These are phyloP conservation scores for Sinodicranocentrus sp. DNA, from an alignment of 2,888 invertebrate genomes.

Conservation along the genomic window DNA sequence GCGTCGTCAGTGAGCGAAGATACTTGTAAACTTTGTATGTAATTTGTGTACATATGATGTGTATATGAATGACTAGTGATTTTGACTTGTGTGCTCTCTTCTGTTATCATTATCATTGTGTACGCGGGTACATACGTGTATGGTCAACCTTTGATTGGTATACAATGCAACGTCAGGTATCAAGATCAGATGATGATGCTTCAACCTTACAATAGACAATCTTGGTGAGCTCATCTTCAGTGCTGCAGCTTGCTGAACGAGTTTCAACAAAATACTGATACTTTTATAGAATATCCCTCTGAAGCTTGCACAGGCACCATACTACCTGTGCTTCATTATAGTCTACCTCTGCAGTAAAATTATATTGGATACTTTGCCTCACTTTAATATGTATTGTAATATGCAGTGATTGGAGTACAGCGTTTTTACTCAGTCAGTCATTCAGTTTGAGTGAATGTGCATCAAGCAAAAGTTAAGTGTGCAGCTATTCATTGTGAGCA, in stretches of 20 bases:
- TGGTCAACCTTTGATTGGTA: neutral
- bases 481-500: too few species aligned
- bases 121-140: neutral
- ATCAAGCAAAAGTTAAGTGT: too few species aligned
- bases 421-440: neutral
- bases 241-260: neutral
- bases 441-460: too few species aligned
- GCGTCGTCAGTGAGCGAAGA: neutral
- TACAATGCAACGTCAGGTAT: constrained; percentile 6
- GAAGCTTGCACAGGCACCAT: neutral
- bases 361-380: neutral
- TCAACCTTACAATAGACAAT: constrained; percentile 10
- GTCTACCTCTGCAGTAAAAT: neutral
- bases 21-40: neutral
- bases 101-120: constrained; percentile 9
- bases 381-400: too few species aligned
- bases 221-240: constrained; percentile 26
- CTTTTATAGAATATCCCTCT: neutral
- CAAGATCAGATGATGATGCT: neutral
- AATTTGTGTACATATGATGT: neutral
- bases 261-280: neutral
- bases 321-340: neutral
- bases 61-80: neutral
- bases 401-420: too few species aligned
- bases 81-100: neutral